Conservation (phyloP, 2,797 vertebrate genomes). For the Argyrosomus regius region DNA sequence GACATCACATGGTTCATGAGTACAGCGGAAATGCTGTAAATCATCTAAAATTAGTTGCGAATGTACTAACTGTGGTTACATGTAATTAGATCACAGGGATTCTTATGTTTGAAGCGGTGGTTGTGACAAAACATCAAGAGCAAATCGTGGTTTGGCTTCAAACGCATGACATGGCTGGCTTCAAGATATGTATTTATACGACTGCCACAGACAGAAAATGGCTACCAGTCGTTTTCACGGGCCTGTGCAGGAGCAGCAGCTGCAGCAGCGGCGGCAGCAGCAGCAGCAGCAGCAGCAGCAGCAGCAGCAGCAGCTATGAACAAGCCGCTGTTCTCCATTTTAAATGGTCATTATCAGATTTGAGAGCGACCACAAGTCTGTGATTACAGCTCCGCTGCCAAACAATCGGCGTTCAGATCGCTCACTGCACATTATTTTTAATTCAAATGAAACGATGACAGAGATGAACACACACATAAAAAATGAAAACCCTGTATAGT, state of each 20-base stretch:
- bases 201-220: conserved; percentile 67
- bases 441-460: conserved; percentile 78
- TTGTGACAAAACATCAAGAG: conserved; percentile 60
- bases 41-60: conserved; percentile 58
- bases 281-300: conserved; percentile 19
- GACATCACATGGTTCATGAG: not conserved
- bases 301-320: conserved; percentile 51
- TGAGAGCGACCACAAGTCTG: conserved; percentile 78
- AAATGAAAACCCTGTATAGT: conserved; percentile 57
- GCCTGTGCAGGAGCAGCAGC: conserved; percentile 43
- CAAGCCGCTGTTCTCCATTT: conserved; percentile 70
- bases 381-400: conserved; percentile 77
- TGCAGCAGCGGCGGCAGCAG: not conserved
- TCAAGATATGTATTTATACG: conserved; percentile 66
- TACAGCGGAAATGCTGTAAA: conserved; percentile 32
- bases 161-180: conserved; percentile 55
- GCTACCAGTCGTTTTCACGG: conserved; percentile 58
- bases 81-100: conserved; percentile 63
- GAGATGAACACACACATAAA: conserved; percentile 51
- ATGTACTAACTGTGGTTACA: conserved; percentile 53
- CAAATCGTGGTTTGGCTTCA: conserved; percentile 58
- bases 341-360: conserved; percentile 81
- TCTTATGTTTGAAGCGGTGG: conserved; percentile 51
- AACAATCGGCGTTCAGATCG: conserved; percentile 75
- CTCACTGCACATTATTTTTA: conserved; percentile 76